Conservation (phyloP, 2,888 invertebrate genomes). For the Caenorhabditis wallacei region DNA sequence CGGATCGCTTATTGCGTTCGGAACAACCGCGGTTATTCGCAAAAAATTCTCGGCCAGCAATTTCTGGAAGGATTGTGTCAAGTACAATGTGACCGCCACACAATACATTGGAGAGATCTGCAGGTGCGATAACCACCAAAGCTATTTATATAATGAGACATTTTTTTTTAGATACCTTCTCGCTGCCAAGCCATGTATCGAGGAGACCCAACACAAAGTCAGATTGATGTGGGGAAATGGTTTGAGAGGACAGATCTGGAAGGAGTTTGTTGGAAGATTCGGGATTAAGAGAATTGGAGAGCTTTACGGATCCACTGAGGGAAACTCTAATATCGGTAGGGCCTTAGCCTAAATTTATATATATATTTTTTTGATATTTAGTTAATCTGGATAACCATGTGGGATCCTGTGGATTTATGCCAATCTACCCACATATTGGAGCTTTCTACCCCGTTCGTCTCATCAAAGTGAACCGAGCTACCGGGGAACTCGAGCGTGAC, state of each 20-base stretch:
- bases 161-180: slow-evolving; percentile 84
- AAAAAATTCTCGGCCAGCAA: slow-evolving; percentile 95
- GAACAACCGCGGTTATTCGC: slow-evolving; percentile 90
- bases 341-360: background rate
- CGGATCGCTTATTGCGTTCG: slow-evolving; percentile 79
- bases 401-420: slow-evolving; percentile 93
- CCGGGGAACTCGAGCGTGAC: slow-evolving; percentile 93
- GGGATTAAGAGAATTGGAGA: slow-evolving; percentile 91
- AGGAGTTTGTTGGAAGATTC: slow-evolving; percentile 90
- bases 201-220: slow-evolving; percentile 84
- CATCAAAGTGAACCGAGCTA: slow-evolving; percentile 91
- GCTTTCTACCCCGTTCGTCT: slow-evolving; percentile 94
- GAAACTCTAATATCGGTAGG: slow-evolving; percentile 94
- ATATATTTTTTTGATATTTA: slow-evolving; percentile 42
- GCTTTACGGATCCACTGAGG: slow-evolving; percentile 97
- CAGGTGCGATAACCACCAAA: too few relatives aligned
- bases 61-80: slow-evolving; percentile 88
- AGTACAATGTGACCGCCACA: slow-evolving; percentile 76
- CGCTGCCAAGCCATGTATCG: slow-evolving; percentile 84
- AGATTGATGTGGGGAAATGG: slow-evolving; percentile 95
- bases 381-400: slow-evolving; percentile 94
- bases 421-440: slow-evolving; percentile 89
- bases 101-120: slow-evolving; percentile 86
- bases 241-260: slow-evolving; percentile 94
- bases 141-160: too few relatives aligned